phyloP scores from a whole-genome alignment of 2,888 invertebrate genomes.

The Catocala nupta region DNA sequence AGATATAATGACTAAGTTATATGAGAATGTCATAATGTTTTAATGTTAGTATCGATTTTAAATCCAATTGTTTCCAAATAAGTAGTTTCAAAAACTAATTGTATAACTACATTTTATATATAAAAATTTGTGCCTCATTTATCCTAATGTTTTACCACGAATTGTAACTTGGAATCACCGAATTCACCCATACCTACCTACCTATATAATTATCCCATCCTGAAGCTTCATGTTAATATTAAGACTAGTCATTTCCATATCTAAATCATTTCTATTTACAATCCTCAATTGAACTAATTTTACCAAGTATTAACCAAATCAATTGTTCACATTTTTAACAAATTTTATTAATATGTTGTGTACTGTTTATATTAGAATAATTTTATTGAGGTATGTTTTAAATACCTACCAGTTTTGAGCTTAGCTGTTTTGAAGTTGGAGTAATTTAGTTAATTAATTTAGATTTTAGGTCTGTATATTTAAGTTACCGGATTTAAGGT shows the following conservation, averaged over 20 bases:
- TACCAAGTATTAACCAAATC: conserved; percentile 83
- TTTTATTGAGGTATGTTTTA: conserved; percentile 76
- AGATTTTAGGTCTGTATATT: conserved; percentile 55
- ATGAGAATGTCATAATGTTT: conserved; percentile 42
- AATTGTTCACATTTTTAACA: conserved; percentile 83
- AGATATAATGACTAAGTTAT: conserved; percentile 34
- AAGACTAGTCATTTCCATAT: conserved; percentile 65
- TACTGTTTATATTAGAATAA: conserved; percentile 72
- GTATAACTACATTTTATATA: conserved; percentile 45
- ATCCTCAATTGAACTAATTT: conserved; percentile 60
- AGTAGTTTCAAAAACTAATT: conserved; percentile 53
- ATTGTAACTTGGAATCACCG: conserved; percentile 20
- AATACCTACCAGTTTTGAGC: conserved; percentile 67
- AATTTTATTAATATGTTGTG: conserved; percentile 85
- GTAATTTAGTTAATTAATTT: conserved; percentile 63
- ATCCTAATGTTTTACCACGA: conserved; percentile 25
- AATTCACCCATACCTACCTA: conserved; percentile 40
- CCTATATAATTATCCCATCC: conserved; percentile 14
- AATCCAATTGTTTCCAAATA: conserved; percentile 50
- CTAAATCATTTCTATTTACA: conserved; percentile 56
- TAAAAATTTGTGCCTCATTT: conserved; percentile 59
- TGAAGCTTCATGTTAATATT: conserved; percentile 38
- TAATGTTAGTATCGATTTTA: conserved; percentile 55
- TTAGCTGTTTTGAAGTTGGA: conserved; percentile 61
- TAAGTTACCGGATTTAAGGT: conserved; percentile 61